phyloP scores from a whole-genome alignment of 2,888 invertebrate genomes.

The Tholera decimalis region DNA sequence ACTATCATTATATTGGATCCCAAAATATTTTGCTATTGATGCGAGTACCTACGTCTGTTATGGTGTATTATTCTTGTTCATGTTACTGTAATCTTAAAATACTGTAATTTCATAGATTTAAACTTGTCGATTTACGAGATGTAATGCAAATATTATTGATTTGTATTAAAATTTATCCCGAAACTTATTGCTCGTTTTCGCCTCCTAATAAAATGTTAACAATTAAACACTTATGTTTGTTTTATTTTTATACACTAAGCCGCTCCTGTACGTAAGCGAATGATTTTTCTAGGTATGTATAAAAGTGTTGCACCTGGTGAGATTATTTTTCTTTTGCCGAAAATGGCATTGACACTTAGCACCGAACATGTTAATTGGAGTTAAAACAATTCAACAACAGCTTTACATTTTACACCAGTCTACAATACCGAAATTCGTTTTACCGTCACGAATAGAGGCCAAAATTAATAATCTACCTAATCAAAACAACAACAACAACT shows the following conservation, averaged over 20 bases:
- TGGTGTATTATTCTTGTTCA: slow-evolving; percentile 88
- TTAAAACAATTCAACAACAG: too few relatives aligned
- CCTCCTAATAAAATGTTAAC: slow-evolving; percentile 92
- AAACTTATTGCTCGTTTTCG: slow-evolving; percentile 91
- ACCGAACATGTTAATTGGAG: too few relatives aligned
- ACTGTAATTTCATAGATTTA: slow-evolving; percentile 87
- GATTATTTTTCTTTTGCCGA: too few relatives aligned
- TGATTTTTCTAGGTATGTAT: too few relatives aligned
- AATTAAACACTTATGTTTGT: slow-evolving; percentile 77
- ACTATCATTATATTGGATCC: slow-evolving; percentile 69
- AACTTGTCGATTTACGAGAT: slow-evolving; percentile 88
- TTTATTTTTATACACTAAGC: slow-evolving; percentile 67
- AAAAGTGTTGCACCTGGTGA: too few relatives aligned
- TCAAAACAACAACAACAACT: too few relatives aligned
- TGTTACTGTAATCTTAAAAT: slow-evolving; percentile 90
- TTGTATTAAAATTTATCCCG: slow-evolving; percentile 89
- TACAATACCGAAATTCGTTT: not conserved
- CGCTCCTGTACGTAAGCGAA: too few relatives aligned
- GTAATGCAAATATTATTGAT: slow-evolving; percentile 88
- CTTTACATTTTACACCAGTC: not conserved
- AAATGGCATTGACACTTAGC: too few relatives aligned
- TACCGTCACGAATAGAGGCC: not conserved
- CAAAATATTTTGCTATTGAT: slow-evolving; percentile 80
- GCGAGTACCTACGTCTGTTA: slow-evolving; percentile 80
- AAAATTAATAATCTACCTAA: too few relatives aligned